Base-by-base conservation (phyloP, 2,797 vertebrate species). In the Xiphophorus birchmanni region DNA sequence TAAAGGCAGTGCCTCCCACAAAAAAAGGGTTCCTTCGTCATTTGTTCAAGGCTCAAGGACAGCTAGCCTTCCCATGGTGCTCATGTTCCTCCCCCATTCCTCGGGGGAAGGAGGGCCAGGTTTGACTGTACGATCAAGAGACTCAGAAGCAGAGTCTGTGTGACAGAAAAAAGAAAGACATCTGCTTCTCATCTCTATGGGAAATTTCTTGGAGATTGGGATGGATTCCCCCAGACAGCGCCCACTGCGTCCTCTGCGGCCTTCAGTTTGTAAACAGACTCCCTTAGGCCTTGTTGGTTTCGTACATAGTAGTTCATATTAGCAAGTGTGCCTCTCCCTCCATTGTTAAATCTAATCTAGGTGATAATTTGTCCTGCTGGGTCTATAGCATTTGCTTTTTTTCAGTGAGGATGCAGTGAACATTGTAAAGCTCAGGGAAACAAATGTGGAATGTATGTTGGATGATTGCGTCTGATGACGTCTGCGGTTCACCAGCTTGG, bases 181-280 rank as follows among this genome's bases (percentile, higher is more conserved):
- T 96, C 96, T 96, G 96, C 95, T 96, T 96, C 94, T 96, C 95
- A 96, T 96, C 95, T 94, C 80, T 88, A 93, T 96, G 95, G 96
- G 96, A 96, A 96, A 96, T 92, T 96, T 95, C 94, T 83, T 37
- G 63, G 82, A 94, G 95, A 95, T 95, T 93, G 92, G 86, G 82
- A 92, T 81, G 93, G 93, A 94, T 93, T 95, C 92, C 94, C 91
- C 91, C 78, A 84, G 86, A 91, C 85, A 89, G 90, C 89, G 79
- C 80, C 79, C 17, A 54, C 91, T 90, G 93, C 91, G 91, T 95
- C 91, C 89, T 94, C 79, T 48, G 85, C 91, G 88, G 92, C 88
- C 93, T 92, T 76, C 88, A 83, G 84, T 87, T 92, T 85, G 85
- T 84, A 79, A 82, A 90, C 88, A 76, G 82, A 77, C 82, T 92